Base-by-base conservation (phyloP, 1,140 invertebrate species). In the Zelostemma sp. region DNA sequence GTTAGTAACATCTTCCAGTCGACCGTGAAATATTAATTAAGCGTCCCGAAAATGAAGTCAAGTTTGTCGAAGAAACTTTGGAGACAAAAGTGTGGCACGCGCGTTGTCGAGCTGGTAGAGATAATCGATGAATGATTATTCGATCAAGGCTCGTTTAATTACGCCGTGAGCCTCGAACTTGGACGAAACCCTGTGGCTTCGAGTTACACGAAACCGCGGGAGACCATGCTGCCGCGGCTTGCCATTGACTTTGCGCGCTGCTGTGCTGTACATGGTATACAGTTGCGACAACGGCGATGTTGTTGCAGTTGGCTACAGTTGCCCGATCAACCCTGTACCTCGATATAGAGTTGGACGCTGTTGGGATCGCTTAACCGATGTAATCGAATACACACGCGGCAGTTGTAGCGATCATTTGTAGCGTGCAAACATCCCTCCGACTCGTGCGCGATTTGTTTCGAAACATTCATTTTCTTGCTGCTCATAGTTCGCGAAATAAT, bases 111-210 rank as follows among this genome's bases (percentile, higher is more conserved):
- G n/a, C n/a, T n/a, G 68, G 58, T 43, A 33, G 33, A 54, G 77
- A 79, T 84, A 85, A 84, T 84, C 80, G 80, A 82, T 82, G 77
- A 82, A 81, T 80, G 81, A 83, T 82, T 80, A 82, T 81, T 79
- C 80, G 83, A 83, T 83, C 82, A 77, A 75, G 80, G 78, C 81
- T 80, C 82, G 80, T 84, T 83, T 84, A 84, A 85, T 85, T 85
- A 84, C 80, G 80, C 81, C 78, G 80, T 80, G 76, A 78, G 76
- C 72, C 74, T 79, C 69, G 65, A 78, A 78, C 65, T 79, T 69
- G 65, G 71, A 72, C 67, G 72, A 71, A 70, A 70, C 63, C 60
- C 70, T 73, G 64, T 65, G 80, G 77, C 68, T 79, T 73, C 67
- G 72, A 73, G 71, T 72, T 75, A 66, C 73, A 68, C 71, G 63